Base-by-base conservation (phyloP, 2,888 invertebrate genomes). In the Lottia scabra region DNA sequence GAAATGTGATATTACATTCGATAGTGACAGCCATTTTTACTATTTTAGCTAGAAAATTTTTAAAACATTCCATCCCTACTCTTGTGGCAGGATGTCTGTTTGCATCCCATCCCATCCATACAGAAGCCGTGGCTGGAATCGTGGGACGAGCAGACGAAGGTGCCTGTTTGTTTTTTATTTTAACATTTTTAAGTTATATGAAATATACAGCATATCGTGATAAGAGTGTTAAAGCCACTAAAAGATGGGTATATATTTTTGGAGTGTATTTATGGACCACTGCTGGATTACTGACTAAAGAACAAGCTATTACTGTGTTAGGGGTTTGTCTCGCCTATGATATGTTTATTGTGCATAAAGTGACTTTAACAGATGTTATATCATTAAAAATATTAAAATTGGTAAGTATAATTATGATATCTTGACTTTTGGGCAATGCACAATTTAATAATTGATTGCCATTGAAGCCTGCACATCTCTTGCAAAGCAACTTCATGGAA, bases 111-210 rank as follows among this genome's bases (percentile, higher is more conserved):
- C 98, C 98, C 16, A 94, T 99, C 83, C 98, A 98, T 91, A 96
- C 96, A 4, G 99, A 99, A 90, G 97, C 98, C 0, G 98, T 98
- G 45, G 96, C 98, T 0, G 97, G 84, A 73, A 77, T 89, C 67
- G 98, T 99, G 16, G 99, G 99, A 1, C 92, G 98, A 72, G 98
- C 98, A 2, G 99, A 99, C 89, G 91, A 98, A 63, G 94, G 96
- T 38, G 95, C 97, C 16, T 96, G 96, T 88, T 93, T 96, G 84
- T 94, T 97, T 90, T 97, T 96, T 90, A 93, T 98, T 75, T 91
- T 96, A 76, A 94, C 97, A 81, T 94, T 98, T 88, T 92, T 97
- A 83, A 92, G 94, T 68, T 98, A 97, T 90, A 93, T 93, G 84
- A 78, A 81, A 67, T 89, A 88, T 77, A 85, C 85, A n/a, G 75